Percentiles rank a stretch among this genome's conserved stretches.
These are phyloP conservation scores for Poeciliopsis turneri DNA, from an alignment of 2,797 vertebrate species.

Conservation along the genomic window DNA sequence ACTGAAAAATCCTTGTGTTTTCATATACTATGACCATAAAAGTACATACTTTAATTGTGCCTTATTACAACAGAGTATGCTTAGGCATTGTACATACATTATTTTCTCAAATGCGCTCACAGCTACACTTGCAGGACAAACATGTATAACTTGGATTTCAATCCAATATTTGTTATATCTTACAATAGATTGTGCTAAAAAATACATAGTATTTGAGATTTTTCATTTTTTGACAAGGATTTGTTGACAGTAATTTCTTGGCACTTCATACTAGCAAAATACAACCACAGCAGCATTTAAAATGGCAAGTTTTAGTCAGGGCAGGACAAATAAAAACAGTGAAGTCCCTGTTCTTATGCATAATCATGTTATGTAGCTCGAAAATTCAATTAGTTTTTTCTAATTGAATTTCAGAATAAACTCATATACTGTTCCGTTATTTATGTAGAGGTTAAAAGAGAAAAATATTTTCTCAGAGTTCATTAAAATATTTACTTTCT, in stretches of 20 bases:
- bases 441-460: conserved; percentile 3
- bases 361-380: not conserved
- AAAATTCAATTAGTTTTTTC: not conserved
- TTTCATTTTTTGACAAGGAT: not conserved
- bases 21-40: not conserved
- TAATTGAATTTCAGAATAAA: not conserved
- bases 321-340: not conserved
- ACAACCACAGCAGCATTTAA: not conserved
- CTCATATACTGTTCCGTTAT: conserved; percentile 16
- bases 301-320: not conserved
- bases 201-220: not conserved
- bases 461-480: conserved; percentile 20
- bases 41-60: not conserved
- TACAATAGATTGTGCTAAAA: not conserved
- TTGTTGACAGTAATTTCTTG: not conserved
- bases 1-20: not conserved
- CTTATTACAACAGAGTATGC: not conserved
- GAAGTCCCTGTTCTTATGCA: not conserved
- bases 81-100: not conserved
- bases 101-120: not conserved
- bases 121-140: not conserved
- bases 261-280: not conserved
- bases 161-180: no score
- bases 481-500: conserved; percentile 47
- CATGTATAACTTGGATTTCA: not conserved